Percentiles rank a stretch among this genome's conserved stretches.
Conservation (phyloP, 2,888 invertebrate species). For the Tiliacea citrago region DNA sequence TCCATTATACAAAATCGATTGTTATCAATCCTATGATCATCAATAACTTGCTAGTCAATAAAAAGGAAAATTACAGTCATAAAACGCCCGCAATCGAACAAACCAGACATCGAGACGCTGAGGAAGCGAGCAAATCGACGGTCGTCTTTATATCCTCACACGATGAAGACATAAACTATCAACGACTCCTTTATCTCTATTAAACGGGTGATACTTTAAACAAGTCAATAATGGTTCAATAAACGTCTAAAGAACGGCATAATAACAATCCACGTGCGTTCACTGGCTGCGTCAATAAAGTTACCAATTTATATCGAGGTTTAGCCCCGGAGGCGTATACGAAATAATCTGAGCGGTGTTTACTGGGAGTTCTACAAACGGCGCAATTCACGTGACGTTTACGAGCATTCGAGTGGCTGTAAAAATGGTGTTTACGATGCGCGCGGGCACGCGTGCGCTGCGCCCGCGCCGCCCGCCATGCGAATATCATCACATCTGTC, state of each 20-base stretch:
- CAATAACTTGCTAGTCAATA: conserved; percentile 77
- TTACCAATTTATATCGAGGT: conserved; percentile 89
- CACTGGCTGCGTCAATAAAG: conserved; percentile 85
- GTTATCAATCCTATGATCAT: conserved; percentile 77
- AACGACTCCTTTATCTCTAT: conserved; percentile 88
- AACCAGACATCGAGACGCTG: conserved; percentile 81
- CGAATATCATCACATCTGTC: conserved; percentile 82
- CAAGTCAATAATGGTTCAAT: conserved; percentile 90
- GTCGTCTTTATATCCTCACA: conserved; percentile 75
- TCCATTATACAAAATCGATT: conserved; percentile 74
- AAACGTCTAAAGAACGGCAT: conserved; percentile 89
- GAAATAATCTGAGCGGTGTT: conserved; percentile 89
- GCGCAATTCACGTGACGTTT: conserved; percentile 89
- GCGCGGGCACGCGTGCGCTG: conserved; percentile 80
- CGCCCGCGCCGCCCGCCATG: conserved; percentile 74
- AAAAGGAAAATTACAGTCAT: conserved; percentile 87
- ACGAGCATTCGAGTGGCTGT: conserved; percentile 88
- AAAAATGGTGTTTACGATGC: conserved; percentile 89
- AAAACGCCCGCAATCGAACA: conserved; percentile 78
- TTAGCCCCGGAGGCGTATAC: conserved; percentile 89
- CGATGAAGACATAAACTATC: conserved; percentile 88
- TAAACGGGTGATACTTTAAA: conserved; percentile 89
- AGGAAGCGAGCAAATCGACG: conserved; percentile 72
- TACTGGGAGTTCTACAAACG: conserved; percentile 89
- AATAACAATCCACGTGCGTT: conserved; percentile 89